These are phyloP conservation scores for Disparrhopalites patrizii DNA, from an alignment of 2,888 invertebrate species.

Conservation along the genomic window DNA sequence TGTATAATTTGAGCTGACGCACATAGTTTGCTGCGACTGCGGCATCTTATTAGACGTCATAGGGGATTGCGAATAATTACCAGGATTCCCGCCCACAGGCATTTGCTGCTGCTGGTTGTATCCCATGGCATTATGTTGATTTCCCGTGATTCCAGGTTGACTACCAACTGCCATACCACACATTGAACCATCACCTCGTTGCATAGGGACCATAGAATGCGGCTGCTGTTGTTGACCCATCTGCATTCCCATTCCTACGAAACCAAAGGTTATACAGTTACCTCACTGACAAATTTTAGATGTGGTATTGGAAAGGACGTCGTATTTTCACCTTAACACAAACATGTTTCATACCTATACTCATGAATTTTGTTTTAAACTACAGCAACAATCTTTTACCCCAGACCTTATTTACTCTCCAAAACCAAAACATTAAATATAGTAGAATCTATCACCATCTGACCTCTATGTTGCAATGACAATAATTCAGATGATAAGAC, in stretches of 20 bases:
- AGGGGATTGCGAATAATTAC: constrained; percentile 10
- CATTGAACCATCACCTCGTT: constrained; percentile 12
- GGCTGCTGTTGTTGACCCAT: constrained; percentile 28
- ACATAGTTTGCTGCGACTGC: constrained; percentile 21
- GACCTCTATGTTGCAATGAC: no score
- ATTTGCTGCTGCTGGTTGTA: constrained; percentile 22
- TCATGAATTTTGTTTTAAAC: no score
- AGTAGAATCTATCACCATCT: no score
- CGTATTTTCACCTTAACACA: no score
- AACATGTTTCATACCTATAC: no score
- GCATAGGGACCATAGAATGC: constrained; percentile 26
- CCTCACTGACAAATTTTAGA: no score
- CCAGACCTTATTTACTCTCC: no score
- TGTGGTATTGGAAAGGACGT: no score
- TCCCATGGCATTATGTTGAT: constrained; percentile 15
- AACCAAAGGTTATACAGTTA: no score
- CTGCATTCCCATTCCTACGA: constrained; percentile 30
- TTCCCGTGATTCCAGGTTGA: constrained; percentile 9
- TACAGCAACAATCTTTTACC: no score
- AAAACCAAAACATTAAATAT: no score
- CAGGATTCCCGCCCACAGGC: constrained; percentile 14
- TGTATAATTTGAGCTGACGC: constrained; percentile 22
- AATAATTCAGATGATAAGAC: no score
- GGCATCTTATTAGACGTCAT: constrained; percentile 12
- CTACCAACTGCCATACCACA: constrained; percentile 13